These are phyloP conservation scores for Phymastichus coffea DNA, from an alignment of 1,140 invertebrate species.

Conservation along the genomic window DNA sequence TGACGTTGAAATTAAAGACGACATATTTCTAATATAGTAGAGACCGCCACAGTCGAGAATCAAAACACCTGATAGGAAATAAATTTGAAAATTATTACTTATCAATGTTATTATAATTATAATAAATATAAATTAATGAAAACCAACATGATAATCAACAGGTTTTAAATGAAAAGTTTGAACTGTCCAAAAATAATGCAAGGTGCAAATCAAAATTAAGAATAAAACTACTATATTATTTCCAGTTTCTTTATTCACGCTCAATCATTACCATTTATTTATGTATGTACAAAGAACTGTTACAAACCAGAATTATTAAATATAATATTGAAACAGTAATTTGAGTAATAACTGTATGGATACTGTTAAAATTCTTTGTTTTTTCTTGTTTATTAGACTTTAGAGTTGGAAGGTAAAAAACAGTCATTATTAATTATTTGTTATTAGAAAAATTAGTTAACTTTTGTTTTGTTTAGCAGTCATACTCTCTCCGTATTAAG, in stretches of 20 bases:
- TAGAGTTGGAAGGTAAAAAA: slow-evolving; percentile 33
- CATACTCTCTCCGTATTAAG: slow-evolving; percentile 19
- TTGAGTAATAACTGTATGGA: slow-evolving; percentile 1
- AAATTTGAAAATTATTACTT: too few relatives aligned
- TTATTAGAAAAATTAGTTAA: slow-evolving; percentile 32
- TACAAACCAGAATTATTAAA: slow-evolving; percentile 39
- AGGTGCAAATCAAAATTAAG: too few relatives aligned
- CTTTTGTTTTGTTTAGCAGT: slow-evolving; percentile 18
- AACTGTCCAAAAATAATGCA: too few relatives aligned
- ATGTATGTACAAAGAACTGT: slow-evolving; percentile 51
- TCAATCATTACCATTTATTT: slow-evolving; percentile 46
- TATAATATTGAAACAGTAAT: background rate
- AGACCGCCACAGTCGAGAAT: too few relatives aligned
- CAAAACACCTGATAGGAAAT: too few relatives aligned
- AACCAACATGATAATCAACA: too few relatives aligned
- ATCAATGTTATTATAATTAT: too few relatives aligned
- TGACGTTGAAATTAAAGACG: slow-evolving; percentile 22
- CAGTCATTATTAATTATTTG: slow-evolving; percentile 26
- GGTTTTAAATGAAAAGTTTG: background rate
- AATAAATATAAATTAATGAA: too few relatives aligned
- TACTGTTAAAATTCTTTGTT: slow-evolving; percentile 15
- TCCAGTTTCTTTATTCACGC: slow-evolving; percentile 51
- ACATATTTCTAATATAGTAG: slow-evolving; percentile 36
- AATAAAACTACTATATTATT: slow-evolving; percentile 31
- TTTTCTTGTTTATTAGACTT: slow-evolving; percentile 16